Percentiles rank a stretch among this genome's conserved stretches.
phyloP scores from a whole-genome alignment of 92 coral and sea anemone genomes.

The Galaxea fascicularis region DNA sequence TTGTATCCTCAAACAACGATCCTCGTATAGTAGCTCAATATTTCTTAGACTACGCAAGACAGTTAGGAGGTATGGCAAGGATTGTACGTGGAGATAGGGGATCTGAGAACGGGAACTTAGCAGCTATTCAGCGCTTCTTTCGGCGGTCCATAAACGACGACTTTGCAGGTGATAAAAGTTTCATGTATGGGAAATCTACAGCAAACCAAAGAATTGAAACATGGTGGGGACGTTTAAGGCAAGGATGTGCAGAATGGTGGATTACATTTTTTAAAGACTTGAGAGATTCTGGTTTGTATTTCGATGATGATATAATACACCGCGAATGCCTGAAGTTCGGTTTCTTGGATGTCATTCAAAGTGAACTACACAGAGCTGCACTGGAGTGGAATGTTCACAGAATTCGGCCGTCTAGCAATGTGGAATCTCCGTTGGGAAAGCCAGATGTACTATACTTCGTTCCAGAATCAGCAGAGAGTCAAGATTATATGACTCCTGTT shows the following conservation, averaged over 20 bases:
- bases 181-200: slow-evolving; percentile 31
- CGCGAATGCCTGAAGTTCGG: slow-evolving; percentile 28
- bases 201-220: slow-evolving; percentile 40
- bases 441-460: slow-evolving; percentile 60
- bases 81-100: slow-evolving; percentile 39
- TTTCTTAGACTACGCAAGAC: slow-evolving; percentile 36
- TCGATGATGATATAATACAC: slow-evolving; percentile 17
- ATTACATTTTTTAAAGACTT: slow-evolving; percentile 7
- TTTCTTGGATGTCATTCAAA: slow-evolving; percentile 43
- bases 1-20: slow-evolving; percentile 32
- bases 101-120: slow-evolving; percentile 32
- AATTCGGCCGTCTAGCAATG: slow-evolving; percentile 49
- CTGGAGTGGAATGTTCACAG: slow-evolving; percentile 50
- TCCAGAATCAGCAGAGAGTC: slow-evolving; percentile 36
- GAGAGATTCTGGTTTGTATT: slow-evolving; percentile 22
- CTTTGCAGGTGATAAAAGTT: no score
- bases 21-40: slow-evolving; percentile 23
- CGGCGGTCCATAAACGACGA: slow-evolving; percentile 33
- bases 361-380: slow-evolving; percentile 47
- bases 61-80: slow-evolving; percentile 35
- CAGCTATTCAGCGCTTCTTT: slow-evolving; percentile 25
- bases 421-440: slow-evolving; percentile 43
- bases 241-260: slow-evolving; percentile 18
- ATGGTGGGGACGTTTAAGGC: slow-evolving; percentile 40
- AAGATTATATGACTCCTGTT: slow-evolving; percentile 41